phyloP scores from a whole-genome alignment of 2,888 invertebrate species.

The Galerucella calmariensis region DNA sequence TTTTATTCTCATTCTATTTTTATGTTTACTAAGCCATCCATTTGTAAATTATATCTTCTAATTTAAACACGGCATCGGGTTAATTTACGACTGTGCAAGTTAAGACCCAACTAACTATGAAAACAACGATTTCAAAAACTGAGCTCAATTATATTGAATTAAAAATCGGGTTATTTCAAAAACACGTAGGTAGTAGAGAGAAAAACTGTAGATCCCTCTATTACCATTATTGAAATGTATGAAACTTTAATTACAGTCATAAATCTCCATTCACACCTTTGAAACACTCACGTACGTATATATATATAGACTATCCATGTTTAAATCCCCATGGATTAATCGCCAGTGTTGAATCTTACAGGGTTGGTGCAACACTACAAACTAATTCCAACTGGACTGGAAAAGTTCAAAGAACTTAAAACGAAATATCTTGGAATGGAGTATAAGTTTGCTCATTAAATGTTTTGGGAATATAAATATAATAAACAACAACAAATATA shows the following conservation, averaged over 20 bases:
- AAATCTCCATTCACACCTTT: slow-evolving; percentile 5
- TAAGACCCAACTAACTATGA: background rate
- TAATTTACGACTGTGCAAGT: background rate
- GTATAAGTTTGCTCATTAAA: no score
- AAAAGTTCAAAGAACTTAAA: background rate
- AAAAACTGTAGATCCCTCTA: background rate
- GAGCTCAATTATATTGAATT: background rate
- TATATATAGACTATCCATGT: background rate
- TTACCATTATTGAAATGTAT: slow-evolving; percentile 3
- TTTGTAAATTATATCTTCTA: no score
- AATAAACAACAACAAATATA: no score
- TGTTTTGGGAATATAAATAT: no score
- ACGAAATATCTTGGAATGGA: no score
- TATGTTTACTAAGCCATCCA: background rate
- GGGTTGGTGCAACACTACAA: background rate
- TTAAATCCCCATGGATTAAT: background rate
- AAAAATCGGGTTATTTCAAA: background rate
- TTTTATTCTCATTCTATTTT: background rate
- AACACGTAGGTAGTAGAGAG: background rate
- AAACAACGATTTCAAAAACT: slow-evolving; percentile 1
- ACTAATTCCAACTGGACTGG: background rate
- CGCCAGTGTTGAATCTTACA: background rate
- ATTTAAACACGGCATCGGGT: background rate
- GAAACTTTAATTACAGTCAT: background rate
- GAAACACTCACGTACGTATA: slow-evolving; percentile 3